Evolutionary conservation across 2,888 invertebrate genomes (phyloP).

Genomic region (Tachina fera): DNA sequence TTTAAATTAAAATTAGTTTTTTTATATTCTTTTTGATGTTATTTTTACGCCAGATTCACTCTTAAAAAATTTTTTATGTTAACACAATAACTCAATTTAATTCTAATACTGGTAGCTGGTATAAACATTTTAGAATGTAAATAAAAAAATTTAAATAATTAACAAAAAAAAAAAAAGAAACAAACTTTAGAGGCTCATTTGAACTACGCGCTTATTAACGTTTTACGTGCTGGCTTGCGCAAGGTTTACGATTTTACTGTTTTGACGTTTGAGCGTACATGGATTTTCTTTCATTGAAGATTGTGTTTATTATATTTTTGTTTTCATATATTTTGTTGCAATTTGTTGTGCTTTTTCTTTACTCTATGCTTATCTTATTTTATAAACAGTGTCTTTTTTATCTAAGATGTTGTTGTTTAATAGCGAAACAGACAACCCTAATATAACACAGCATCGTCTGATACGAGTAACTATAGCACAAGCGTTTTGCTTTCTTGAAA

Average conservation of each 20-base stretch:
- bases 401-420: slow-evolving; percentile 42
- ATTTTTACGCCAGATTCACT: neutral
- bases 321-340: slow-evolving; percentile 27
- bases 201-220: slow-evolving; percentile 58
- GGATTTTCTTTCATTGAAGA: slow-evolving; percentile 64
- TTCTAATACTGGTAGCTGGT: no score
- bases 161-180: neutral
- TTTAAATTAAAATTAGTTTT: neutral
- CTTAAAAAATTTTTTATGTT: neutral
- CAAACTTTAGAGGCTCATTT: slow-evolving; percentile 16
- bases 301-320: slow-evolving; percentile 51
- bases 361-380: slow-evolving; percentile 53
- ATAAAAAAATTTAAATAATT: slow-evolving; percentile 7
- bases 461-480: neutral
- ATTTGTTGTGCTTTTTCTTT: slow-evolving; percentile 44
- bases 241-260: slow-evolving; percentile 69
- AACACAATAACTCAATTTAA: no score
- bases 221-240: slow-evolving; percentile 67
- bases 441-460: neutral
- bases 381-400: slow-evolving; percentile 19
- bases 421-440: slow-evolving; percentile 22
- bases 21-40: neutral
- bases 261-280: slow-evolving; percentile 40
- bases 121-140: neutral
- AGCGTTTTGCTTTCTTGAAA: neutral